Evolutionary conservation across 2,113 vertebrate genomes (phyloP).

Genomic region (Saccopteryx leptura): DNA sequence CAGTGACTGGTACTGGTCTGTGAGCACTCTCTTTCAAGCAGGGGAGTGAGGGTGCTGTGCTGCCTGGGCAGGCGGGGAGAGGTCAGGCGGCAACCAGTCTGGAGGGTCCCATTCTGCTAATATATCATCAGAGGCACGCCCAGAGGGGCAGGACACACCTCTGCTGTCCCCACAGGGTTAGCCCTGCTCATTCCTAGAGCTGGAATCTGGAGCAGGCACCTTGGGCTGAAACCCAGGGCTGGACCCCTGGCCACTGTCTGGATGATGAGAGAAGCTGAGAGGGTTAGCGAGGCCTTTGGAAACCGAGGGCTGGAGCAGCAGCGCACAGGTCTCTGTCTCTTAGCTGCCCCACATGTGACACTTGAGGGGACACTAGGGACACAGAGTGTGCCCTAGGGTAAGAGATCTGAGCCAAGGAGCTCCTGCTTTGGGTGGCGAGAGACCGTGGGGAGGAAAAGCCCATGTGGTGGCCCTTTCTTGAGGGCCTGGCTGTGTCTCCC

Average conservation of each 20-base stretch:
- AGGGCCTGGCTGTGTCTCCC: neutral
- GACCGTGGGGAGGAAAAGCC: neutral
- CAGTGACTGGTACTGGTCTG: neutral
- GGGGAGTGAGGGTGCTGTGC: neutral
- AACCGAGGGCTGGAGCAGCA: rapidly evolving
- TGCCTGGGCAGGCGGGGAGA: neutral
- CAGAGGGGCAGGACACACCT: rapidly evolving
- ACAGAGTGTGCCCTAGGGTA: neutral
- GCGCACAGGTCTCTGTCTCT: neutral
- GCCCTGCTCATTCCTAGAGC: neutral
- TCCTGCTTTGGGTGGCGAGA: neutral
- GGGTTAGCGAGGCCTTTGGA: neutral
- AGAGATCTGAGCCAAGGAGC: neutral
- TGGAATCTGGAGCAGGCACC: neutral
- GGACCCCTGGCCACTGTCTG: neutral
- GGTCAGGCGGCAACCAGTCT: neutral
- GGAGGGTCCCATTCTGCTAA: neutral
- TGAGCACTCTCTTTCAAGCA: neutral
- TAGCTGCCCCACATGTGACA: neutral
- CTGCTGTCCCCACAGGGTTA: neutral
- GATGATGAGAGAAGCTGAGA: neutral
- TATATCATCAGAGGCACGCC: neutral
- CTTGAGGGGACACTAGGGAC: neutral
- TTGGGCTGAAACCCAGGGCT: neutral
- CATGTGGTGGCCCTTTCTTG: neutral